These are phyloP conservation scores for Anastatus disparis DNA, from an alignment of 1,140 invertebrate species.

Conservation along the genomic window DNA sequence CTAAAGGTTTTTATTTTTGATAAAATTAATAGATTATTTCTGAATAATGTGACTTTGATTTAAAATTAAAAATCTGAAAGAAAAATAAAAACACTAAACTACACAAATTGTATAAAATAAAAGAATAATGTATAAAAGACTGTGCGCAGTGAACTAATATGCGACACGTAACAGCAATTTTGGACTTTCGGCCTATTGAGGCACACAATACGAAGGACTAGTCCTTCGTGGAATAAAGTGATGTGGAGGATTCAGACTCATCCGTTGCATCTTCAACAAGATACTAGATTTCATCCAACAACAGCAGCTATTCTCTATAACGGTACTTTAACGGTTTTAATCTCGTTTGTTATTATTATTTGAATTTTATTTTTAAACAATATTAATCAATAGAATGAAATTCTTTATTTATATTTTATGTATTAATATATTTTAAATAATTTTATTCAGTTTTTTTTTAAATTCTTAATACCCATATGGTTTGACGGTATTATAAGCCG, in stretches of 20 bases:
- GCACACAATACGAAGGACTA: slow-evolving; percentile 47
- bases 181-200: slow-evolving; percentile 34
- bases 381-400: too few species aligned
- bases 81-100: slow-evolving; percentile 4
- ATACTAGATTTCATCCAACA: slow-evolving; percentile 60
- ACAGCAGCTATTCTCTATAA: slow-evolving; percentile 61
- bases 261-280: slow-evolving; percentile 61
- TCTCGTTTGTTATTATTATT: not conserved
- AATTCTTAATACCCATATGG: too few species aligned
- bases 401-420: too few species aligned
- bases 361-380: not conserved
- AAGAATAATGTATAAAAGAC: slow-evolving; percentile 1
- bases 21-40: too few species aligned
- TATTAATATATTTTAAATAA: too few species aligned
- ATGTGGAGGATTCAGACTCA: slow-evolving; percentile 65
- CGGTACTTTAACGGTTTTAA: slow-evolving; percentile 45
- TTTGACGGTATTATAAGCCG: too few species aligned
- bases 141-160: slow-evolving; percentile 17
- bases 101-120: not conserved
- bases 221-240: slow-evolving; percentile 47
- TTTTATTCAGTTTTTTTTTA: too few species aligned
- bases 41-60: slow-evolving; percentile 16
- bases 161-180: slow-evolving; percentile 29
- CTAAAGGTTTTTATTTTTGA: too few species aligned
- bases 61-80: not conserved